Evolutionary conservation across 1,140 invertebrate genomes (phyloP).

Genomic region (Capitella teleta): DNA sequence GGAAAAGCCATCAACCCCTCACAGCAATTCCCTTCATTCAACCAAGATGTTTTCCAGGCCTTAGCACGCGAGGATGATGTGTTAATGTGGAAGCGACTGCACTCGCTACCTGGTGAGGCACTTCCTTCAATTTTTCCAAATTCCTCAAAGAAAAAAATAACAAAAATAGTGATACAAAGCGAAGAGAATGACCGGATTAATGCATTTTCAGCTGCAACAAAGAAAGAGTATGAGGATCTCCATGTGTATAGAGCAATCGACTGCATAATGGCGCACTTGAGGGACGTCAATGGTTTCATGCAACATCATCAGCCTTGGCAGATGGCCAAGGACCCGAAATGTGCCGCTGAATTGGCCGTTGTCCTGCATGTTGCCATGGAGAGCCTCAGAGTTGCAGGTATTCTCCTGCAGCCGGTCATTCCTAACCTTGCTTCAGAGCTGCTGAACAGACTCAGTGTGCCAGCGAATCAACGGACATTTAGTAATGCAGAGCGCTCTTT

Average conservation of each 20-base stretch:
- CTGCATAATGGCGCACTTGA: conserved; percentile 58
- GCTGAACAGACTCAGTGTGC: conserved; percentile 45
- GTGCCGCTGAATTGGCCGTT: conserved; percentile 50
- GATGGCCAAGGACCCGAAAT: conserved; percentile 48
- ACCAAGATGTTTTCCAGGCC: conserved; percentile 40
- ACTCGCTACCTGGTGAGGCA: conserved; percentile 6
- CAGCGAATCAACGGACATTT: conserved; percentile 15
- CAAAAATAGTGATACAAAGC: too few species aligned
- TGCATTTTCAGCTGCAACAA: too few species aligned
- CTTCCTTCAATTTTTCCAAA: too few species aligned
- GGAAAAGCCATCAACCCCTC: conserved; percentile 65
- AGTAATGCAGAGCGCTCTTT: conserved; percentile 2
- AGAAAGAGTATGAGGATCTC: too few species aligned
- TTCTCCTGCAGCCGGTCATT: conserved; percentile 73
- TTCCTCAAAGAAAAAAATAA: too few species aligned
- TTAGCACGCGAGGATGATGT: conserved; percentile 1
- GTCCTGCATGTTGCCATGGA: conserved; percentile 69
- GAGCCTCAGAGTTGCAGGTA: conserved; percentile 56
- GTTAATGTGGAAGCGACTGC: conserved; percentile 11
- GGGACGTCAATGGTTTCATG: conserved; percentile 73
- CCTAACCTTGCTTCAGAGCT: conserved; percentile 54
- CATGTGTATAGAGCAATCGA: conserved; percentile 78
- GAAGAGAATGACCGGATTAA: too few species aligned
- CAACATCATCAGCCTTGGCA: conserved; percentile 78
- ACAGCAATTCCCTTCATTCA: conserved; percentile 57